These are phyloP conservation scores for Pachyrhynchus sulphureomaculatus DNA, from an alignment of 1,140 invertebrate species.

Conservation along the genomic window DNA sequence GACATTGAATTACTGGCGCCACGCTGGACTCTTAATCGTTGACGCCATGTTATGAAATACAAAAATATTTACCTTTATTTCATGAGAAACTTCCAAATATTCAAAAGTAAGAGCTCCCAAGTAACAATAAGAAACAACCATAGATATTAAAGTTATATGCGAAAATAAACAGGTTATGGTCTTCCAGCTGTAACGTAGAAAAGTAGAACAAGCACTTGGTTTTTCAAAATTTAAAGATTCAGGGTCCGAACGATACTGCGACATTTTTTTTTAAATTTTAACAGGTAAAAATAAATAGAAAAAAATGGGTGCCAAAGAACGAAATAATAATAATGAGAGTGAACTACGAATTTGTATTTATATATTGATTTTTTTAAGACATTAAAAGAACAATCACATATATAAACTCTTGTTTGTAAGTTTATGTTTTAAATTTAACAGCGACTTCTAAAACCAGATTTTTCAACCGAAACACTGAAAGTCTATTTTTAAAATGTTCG, in stretches of 20 bases:
- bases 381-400: no score
- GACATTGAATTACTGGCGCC: no score
- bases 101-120: conserved; percentile 85
- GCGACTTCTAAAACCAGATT: no score
- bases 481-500: not conserved
- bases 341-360: no score
- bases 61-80: conserved; percentile 66
- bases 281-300: not conserved
- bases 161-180: conserved; percentile 83
- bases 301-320: not conserved
- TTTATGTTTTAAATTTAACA: no score
- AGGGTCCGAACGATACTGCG: conserved; percentile 42
- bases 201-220: conserved; percentile 42
- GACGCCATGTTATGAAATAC: no score
- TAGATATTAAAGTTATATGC: conserved; percentile 81
- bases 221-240: conserved; percentile 42
- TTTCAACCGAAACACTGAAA: not conserved
- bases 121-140: conserved; percentile 87
- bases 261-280: conserved; percentile 29
- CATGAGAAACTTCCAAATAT: conserved; percentile 73
- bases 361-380: no score
- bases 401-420: no score
- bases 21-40: no score
- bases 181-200: conserved; percentile 63
- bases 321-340: no score